Evolutionary conservation across 2,113 vertebrate species (phyloP), one percentile per base, ranked within the genome.

Genomic region (Phoenicopterus ruber): DNA sequence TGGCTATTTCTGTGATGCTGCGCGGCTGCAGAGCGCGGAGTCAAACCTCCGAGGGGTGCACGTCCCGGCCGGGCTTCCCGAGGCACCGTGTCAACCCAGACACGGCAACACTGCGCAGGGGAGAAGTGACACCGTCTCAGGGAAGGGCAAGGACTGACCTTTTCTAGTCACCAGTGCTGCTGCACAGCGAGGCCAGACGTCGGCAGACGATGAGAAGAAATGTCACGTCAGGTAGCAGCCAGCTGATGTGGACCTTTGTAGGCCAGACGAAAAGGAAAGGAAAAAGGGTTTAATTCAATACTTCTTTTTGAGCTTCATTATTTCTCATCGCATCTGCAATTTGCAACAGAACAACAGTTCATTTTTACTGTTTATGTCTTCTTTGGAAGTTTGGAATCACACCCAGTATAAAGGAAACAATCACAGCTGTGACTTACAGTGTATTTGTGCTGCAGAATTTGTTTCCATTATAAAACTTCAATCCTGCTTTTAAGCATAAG

Each of bases 81-180:
- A 73, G 62, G 36, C 61, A 63, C 0, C 0, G 6, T 15, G 34
- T 61, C 66, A 49, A 4, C 42, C 18, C 58, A 17, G 61, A 25
- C 44, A 61, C 21, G 7, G 24, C 0, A 1, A 16, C 63, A 24
- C 55, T 5, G 22, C 1, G 1, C 40, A 25, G 7, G 13, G 50
- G 12, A 4, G 62, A 83, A 80, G 25, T 4, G 5, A 46, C 67
- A 44, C 6, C 0, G 1, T 13, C 47, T 11, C 42, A 40, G 10
- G 17, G 44, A 10, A 40, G n/a, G 32, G 12, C 36, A 71, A 74
- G 10, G 11, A 61, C 29, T 76, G 83, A 91, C 77, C 44, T 89
- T 86, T 72, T 63, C 57, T 57, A 38, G 73, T 13, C 31, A 32
- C 38, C 28, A 5, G 31, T 10, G 31, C 76, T 86, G n/a, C 61